phyloP scores from a whole-genome alignment of 2,113 vertebrate species.

The Nymphicus hollandicus region DNA sequence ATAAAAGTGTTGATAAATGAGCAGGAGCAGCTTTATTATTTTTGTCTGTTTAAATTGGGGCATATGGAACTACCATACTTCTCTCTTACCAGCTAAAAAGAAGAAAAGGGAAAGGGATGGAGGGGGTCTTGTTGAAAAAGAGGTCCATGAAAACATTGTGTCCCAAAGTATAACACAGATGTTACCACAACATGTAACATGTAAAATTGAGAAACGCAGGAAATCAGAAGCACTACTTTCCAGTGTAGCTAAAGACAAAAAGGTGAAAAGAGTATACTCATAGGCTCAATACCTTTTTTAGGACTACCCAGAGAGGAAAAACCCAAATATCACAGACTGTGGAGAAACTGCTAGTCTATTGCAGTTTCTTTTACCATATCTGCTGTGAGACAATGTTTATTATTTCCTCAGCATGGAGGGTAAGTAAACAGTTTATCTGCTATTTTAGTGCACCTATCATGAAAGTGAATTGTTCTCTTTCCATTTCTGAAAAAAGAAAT shows the following conservation, averaged over 20 bases:
- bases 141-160: not conserved
- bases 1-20: not conserved
- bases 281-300: not conserved
- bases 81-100: not conserved
- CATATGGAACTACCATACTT: not conserved
- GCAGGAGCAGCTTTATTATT: not conserved
- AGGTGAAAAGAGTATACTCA: not conserved
- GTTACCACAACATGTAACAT: not conserved
- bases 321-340: not conserved
- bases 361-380: not conserved
- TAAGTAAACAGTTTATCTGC: not conserved
- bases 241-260: not conserved
- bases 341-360: not conserved
- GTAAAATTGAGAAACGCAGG: not conserved
- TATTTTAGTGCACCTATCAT: not conserved
- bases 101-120: not conserved
- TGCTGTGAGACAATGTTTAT: not conserved
- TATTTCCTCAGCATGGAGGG: not conserved
- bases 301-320: not conserved
- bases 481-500: not conserved
- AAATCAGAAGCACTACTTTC: not conserved
- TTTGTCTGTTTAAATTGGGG: not conserved
- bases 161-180: not conserved
- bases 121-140: not conserved
- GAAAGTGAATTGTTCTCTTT: not conserved